phyloP scores from a whole-genome alignment of 2,888 invertebrate species.

The Hydropsyche betteni region DNA sequence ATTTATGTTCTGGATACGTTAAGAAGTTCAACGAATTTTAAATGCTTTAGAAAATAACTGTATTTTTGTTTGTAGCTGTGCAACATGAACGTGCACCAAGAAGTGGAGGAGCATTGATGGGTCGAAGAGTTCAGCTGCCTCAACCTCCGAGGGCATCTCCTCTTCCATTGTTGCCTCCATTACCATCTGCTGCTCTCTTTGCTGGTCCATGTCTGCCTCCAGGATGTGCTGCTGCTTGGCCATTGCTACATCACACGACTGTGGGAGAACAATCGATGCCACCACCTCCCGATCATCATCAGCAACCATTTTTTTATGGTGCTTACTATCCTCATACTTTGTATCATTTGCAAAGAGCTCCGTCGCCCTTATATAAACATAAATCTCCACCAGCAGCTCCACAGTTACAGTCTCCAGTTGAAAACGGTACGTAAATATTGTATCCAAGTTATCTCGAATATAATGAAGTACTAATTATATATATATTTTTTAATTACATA shows the following conservation, averaged over 20 bases:
- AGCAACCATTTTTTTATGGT: slow-evolving; percentile 40
- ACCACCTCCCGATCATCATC: slow-evolving; percentile 46
- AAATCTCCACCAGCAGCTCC: too few species aligned
- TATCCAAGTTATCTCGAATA: too few species aligned
- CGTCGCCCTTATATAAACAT: too few species aligned
- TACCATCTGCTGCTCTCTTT: slow-evolving; percentile 54
- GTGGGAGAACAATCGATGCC: slow-evolving; percentile 36
- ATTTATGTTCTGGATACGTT: too few species aligned
- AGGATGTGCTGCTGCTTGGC: slow-evolving; percentile 52
- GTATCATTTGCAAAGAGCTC: slow-evolving; percentile 53
- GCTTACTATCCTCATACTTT: slow-evolving; percentile 57
- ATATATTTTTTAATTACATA: too few species aligned
- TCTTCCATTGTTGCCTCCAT: slow-evolving; percentile 30
- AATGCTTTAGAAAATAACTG: too few species aligned
- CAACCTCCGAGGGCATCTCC: slow-evolving; percentile 54
- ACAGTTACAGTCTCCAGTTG: too few species aligned
- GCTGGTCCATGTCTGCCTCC: slow-evolving; percentile 55
- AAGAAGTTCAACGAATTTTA: too few species aligned
- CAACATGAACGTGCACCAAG: slow-evolving; percentile 91
- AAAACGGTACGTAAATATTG: too few species aligned
- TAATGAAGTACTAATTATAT: too few species aligned
- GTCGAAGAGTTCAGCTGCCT: slow-evolving; percentile 61
- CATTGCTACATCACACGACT: slow-evolving; percentile 50
- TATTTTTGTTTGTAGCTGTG: slow-evolving; percentile 71
- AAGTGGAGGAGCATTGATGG: slow-evolving; percentile 58